Percentiles rank a stretch among this genome's conserved stretches.
These are phyloP conservation scores for Aromia moschata DNA, from an alignment of 2,888 invertebrate species.

Conservation along the genomic window DNA sequence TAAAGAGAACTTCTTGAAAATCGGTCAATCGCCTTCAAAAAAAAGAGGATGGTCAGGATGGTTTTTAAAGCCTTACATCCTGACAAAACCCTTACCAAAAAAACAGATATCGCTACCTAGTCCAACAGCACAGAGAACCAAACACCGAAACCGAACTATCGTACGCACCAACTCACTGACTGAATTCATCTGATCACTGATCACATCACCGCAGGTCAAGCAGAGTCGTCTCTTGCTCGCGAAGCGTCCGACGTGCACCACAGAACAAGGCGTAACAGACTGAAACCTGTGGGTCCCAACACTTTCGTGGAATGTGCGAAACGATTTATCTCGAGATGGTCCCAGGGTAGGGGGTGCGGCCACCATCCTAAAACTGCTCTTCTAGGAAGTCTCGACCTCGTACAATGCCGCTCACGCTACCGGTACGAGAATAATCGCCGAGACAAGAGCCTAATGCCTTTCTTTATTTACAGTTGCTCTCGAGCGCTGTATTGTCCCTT, in stretches of 20 bases:
- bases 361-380: constrained; percentile 16
- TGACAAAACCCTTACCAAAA: too few relatives aligned
- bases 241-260: constrained; percentile 12
- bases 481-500: constrained; percentile 25
- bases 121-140: background rate
- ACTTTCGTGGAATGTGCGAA: constrained; percentile 32
- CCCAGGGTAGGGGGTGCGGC: constrained; percentile 22
- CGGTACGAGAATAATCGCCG: constrained; percentile 34
- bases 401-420: constrained; percentile 32
- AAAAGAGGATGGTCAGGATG: too few relatives aligned
- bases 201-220: background rate
- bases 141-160: background rate
- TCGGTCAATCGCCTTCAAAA: too few relatives aligned
- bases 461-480: constrained; percentile 33
- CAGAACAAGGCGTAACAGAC: constrained; percentile 15
- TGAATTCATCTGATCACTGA: background rate
- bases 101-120: too few relatives aligned
- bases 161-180: background rate
- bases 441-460: constrained; percentile 31
- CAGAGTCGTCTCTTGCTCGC: background rate
- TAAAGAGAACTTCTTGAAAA: too few relatives aligned
- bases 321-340: constrained; percentile 28
- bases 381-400: constrained; percentile 30
- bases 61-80: too few relatives aligned
- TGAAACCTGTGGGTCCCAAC: constrained; percentile 27